These are phyloP conservation scores for Drosophila malerkotliana DNA, from an alignment of 1,140 invertebrate species.

Conservation along the genomic window DNA sequence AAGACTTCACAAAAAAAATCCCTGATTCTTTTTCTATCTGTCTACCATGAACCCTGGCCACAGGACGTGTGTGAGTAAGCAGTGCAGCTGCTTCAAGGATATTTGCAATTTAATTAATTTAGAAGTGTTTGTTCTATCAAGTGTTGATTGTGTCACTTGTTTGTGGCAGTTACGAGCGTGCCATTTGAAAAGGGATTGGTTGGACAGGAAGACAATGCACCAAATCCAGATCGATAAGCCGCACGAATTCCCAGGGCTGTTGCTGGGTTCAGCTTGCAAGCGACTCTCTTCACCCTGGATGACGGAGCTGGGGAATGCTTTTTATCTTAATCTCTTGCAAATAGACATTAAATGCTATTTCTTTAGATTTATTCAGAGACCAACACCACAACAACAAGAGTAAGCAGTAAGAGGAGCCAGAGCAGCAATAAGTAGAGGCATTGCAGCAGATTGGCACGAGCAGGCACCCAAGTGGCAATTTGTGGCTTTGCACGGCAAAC, in stretches of 20 bases:
- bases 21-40: not conserved
- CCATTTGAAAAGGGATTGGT: conserved; percentile 63
- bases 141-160: conserved; percentile 82
- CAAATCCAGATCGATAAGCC: conserved; percentile 73
- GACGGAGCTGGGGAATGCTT: conserved; percentile 61
- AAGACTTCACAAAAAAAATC: not conserved
- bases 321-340: conserved; percentile 82
- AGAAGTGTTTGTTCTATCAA: conserved; percentile 82
- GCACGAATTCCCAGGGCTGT: conserved; percentile 63
- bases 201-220: conserved; percentile 54
- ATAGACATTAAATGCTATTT: conserved; percentile 83
- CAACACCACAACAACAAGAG: conserved; percentile 32
- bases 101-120: conserved; percentile 83
- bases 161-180: conserved; percentile 77
- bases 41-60: conserved; percentile 3
- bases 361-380: conserved; percentile 77
- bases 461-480: conserved; percentile 81
- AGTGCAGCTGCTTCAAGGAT: conserved; percentile 72
- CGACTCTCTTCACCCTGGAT: conserved; percentile 18
- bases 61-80: conserved; percentile 35
- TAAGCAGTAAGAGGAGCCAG: conserved; percentile 8
- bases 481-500: conserved; percentile 81
- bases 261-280: conserved; percentile 8
- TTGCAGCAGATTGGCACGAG: conserved; percentile 78
- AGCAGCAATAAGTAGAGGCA: conserved; percentile 49